Evolutionary conservation across 2,797 vertebrate species (phyloP), one percentile per base, ranked within the genome.

Genomic region (Chelon auratus): DNA sequence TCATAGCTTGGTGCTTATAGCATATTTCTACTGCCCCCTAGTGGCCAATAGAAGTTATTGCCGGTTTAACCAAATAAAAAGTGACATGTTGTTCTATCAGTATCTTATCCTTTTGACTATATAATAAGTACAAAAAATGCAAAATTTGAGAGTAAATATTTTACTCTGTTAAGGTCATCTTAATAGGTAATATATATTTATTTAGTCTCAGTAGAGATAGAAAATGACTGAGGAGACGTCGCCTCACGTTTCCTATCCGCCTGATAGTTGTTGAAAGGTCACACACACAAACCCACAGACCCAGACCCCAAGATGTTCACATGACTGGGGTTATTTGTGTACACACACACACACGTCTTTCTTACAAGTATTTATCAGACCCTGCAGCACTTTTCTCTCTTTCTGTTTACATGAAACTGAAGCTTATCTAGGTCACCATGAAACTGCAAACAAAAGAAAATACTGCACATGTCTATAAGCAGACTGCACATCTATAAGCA

Each of bases 401-500:
- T 52, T 39, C 33, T 45, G 14, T 36, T 18, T 30, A 18, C 48
- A 22, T 48, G 45, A 7, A 22, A 72, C 2, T 47, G 17, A 58
- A 43, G 15, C 13, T 52, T 3, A 62, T 17, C 18, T 33, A 51
- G 14, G 62, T 9, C 56, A 30, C 26, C 4, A 40, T 24, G 9
- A 55, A 33, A 42, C 20, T 18, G 22, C n/a, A 47, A 33, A 48
- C 5, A 33, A 33, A 33, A 6, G 7, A 33, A 33, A 6, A 33
- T 1, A 33, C 7, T 33, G 1, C 14, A 3, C 9, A 62, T 62
- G 9, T n/a, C n/a, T n/a, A n/a, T n/a, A n/a, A n/a, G n/a, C n/a
- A n/a, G n/a, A n/a, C n/a, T n/a, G n/a, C n/a, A n/a, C n/a, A 65
- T 68, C 56, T 18, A 56, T 52, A 5, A 61, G 18, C 9, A 43